phyloP scores from a whole-genome alignment of 2,113 vertebrate species.

The Hucho hucho region DNA sequence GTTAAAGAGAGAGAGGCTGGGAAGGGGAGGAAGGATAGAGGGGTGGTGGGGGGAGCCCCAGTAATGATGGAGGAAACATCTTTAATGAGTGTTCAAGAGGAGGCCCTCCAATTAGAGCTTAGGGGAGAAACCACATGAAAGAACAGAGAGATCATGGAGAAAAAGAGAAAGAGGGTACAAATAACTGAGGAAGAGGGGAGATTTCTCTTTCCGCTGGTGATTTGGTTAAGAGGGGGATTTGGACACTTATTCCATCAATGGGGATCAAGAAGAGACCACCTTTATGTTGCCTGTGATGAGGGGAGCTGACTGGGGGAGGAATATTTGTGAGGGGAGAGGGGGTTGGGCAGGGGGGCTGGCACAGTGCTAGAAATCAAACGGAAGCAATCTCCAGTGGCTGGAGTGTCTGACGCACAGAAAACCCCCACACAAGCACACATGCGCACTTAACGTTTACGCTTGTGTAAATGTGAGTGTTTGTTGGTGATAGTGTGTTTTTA shows the following conservation, averaged over 20 bases:
- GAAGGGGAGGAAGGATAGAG: too few relatives aligned
- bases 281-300: background rate
- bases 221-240: conserved; percentile 1
- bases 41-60: background rate
- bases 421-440: too few relatives aligned
- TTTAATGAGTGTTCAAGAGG: conserved; percentile 34
- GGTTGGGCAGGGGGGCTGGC: background rate
- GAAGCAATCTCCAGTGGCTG: too few relatives aligned
- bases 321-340: background rate
- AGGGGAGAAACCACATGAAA: conserved; percentile 27
- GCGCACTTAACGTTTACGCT: too few relatives aligned
- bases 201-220: background rate
- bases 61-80: conserved; percentile 26
- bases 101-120: conserved; percentile 29
- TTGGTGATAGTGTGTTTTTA: too few relatives aligned
- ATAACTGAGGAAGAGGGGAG: background rate
- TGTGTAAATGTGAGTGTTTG: background rate
- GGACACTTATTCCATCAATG: background rate
- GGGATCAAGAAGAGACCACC: background rate
- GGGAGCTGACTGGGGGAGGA: background rate
- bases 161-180: conserved; percentile 15
- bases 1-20: too few relatives aligned
- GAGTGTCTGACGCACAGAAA: too few relatives aligned
- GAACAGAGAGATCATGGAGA: conserved; percentile 47
- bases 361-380: background rate